A percentile compares a stretch with the other conserved stretches of the same genome.
Evolutionary conservation across 2,888 invertebrate species (phyloP).

Genomic region (Sialis fuliginosa): DNA sequence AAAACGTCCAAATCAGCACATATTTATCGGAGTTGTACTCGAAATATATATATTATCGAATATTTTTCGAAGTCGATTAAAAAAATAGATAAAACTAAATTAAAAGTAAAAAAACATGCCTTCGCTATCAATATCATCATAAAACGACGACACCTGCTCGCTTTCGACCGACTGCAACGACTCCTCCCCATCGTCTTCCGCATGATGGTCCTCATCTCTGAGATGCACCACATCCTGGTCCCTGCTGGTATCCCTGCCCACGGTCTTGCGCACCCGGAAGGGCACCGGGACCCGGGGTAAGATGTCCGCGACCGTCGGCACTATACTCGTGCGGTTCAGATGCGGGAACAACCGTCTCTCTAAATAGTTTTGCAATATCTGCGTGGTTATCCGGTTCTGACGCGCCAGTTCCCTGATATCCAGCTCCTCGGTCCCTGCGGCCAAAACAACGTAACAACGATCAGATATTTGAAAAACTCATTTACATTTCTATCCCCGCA

Average conservation of each 20-base stretch:
- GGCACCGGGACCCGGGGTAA: slow-evolving; percentile 27
- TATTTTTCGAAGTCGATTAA: no score
- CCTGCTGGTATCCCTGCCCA: slow-evolving; percentile 12
- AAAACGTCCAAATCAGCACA: no score
- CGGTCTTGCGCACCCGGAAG: slow-evolving; percentile 3
- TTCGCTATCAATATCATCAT: slow-evolving; percentile 38
- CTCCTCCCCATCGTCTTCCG: slow-evolving; percentile 23
- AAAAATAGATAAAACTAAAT: no score
- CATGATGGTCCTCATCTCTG: neutral
- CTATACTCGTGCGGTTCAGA: slow-evolving; percentile 25
- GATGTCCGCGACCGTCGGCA: slow-evolving; percentile 47
- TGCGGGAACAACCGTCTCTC: slow-evolving; percentile 49
- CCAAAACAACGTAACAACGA: neutral
- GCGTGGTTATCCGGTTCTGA: slow-evolving; percentile 60
- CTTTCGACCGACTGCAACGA: slow-evolving; percentile 52
- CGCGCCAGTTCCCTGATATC: slow-evolving; percentile 42
- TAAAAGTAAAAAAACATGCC: slow-evolving; percentile 24
- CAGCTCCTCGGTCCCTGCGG: slow-evolving; percentile 21
- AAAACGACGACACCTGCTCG: slow-evolving; percentile 35
- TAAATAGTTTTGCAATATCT: slow-evolving; percentile 55
- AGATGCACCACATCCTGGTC: slow-evolving; percentile 13
- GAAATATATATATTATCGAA: no score
- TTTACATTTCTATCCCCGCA: neutral
- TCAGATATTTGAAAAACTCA: neutral
- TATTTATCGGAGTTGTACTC: no score